These are phyloP conservation scores for Anarsia innoxiella DNA, from an alignment of 2,888 invertebrate genomes.

Conservation along the genomic window DNA sequence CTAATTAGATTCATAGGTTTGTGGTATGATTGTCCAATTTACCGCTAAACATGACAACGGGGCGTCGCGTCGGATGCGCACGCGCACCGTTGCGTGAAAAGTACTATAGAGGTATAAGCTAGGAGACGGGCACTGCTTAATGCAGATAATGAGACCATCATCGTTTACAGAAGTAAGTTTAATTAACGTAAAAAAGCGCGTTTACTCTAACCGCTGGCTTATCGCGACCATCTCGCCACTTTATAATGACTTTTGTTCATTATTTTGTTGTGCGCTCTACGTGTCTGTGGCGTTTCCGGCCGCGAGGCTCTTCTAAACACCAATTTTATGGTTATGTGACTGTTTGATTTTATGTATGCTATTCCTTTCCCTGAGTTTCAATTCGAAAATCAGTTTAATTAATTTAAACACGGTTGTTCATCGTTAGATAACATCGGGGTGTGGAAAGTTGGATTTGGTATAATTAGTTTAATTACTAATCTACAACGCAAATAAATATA, in stretches of 20 bases:
- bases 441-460: conserved; percentile 26
- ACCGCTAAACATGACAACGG: conserved; percentile 28
- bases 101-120: conserved; percentile 36
- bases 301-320: conserved; percentile 45
- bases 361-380: conserved; percentile 31
- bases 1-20: conserved; percentile 2
- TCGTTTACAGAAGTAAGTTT: conserved; percentile 70
- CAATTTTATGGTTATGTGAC: conserved; percentile 58
- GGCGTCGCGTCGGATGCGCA: conserved; percentile 16
- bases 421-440: conserved; percentile 26
- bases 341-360: conserved; percentile 39
- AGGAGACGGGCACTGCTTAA: conserved; percentile 42
- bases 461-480: conserved; percentile 33
- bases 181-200: conserved; percentile 73
- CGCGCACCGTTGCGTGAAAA: conserved; percentile 51
- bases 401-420: conserved; percentile 33
- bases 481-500: conserved; percentile 24
- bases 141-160: conserved; percentile 61
- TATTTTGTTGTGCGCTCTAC: conserved; percentile 60
- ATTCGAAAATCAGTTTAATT: conserved; percentile 43
- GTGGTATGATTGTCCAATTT: conserved; percentile 21
- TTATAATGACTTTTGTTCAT: conserved; percentile 72
- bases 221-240: conserved; percentile 60
- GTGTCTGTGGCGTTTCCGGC: conserved; percentile 59
- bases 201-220: conserved; percentile 65